Conservation (phyloP, 2,113 vertebrate genomes). For the Cheirogaleus medius region DNA sequence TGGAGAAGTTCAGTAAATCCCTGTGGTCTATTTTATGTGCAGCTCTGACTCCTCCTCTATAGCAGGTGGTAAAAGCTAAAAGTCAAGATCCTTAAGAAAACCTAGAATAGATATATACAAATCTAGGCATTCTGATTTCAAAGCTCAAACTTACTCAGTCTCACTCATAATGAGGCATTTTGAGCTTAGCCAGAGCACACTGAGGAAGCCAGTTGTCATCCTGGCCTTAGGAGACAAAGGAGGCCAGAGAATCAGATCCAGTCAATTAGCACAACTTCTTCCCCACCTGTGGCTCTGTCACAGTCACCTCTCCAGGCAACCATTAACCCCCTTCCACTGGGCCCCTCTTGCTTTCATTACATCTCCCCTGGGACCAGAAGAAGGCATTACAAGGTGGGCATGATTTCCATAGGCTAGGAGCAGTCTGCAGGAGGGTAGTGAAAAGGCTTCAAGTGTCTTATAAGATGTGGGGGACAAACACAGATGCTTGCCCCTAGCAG, state of each 20-base stretch:
- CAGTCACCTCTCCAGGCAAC: neutral
- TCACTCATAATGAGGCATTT: neutral
- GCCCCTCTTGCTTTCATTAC: neutral
- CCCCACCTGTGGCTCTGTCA: neutral
- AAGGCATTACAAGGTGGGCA: neutral
- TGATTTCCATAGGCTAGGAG: neutral
- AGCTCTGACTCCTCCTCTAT: neutral
- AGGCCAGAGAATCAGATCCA: neutral
- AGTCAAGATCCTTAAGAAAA: neutral
- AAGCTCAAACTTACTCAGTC: neutral
- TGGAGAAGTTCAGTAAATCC: neutral
- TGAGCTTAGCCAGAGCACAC: neutral
- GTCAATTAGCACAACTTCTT: conserved; percentile 46
- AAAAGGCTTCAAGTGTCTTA: neutral
- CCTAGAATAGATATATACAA: neutral
- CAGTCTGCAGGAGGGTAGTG: neutral
- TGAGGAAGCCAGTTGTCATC: neutral
- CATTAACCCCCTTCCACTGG: fast-evolving
- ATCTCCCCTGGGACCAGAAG: neutral
- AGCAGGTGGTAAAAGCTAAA: neutral
- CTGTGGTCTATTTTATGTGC: neutral
- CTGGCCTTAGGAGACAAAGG: neutral
- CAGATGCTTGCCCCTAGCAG: neutral
- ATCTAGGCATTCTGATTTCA: neutral
- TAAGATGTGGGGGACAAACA: neutral